A percentile compares a stretch with the other conserved stretches of the same genome.
Evolutionary conservation across 2,797 vertebrate species (phyloP).

Genomic region (Darevskia nairensis): DNA sequence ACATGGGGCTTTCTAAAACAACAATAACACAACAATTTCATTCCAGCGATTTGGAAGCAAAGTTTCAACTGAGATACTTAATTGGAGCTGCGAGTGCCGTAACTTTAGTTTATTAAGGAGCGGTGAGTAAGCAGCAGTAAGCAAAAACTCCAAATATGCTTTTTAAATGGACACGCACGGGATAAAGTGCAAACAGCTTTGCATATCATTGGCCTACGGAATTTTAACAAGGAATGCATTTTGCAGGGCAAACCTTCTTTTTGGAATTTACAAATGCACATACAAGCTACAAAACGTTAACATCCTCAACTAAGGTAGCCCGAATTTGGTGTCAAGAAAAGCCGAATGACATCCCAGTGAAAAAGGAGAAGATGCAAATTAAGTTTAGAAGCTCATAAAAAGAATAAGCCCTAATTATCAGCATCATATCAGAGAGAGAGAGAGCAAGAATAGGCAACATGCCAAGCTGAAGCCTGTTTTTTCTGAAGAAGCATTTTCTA

Average conservation of each 20-base stretch:
- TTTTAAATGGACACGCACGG: constrained; percentile 21
- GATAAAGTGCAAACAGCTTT: neutral
- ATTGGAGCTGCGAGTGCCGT: constrained; percentile 31
- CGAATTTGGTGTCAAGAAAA: neutral
- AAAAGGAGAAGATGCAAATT: neutral
- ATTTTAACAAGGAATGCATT: neutral
- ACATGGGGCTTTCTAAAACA: neutral
- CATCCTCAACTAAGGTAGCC: neutral
- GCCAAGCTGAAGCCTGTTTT: neutral
- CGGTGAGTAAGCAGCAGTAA: neutral
- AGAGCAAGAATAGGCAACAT: constrained; percentile 6
- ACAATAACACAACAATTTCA: neutral
- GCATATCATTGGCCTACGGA: neutral
- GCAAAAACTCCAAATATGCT: neutral
- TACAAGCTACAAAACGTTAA: neutral
- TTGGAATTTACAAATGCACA: neutral
- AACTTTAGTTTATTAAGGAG: neutral
- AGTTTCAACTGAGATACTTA: constrained; percentile 35
- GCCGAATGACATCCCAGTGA: neutral
- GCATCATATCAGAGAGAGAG: neutral
- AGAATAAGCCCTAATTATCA: neutral
- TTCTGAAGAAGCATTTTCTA: neutral
- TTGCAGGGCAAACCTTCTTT: neutral
- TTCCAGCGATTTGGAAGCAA: constrained; percentile 22
- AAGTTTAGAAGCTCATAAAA: neutral